These are phyloP conservation scores for Didymodactylos carnosus DNA, from an alignment of 2,888 invertebrate genomes.

Conservation along the genomic window DNA sequence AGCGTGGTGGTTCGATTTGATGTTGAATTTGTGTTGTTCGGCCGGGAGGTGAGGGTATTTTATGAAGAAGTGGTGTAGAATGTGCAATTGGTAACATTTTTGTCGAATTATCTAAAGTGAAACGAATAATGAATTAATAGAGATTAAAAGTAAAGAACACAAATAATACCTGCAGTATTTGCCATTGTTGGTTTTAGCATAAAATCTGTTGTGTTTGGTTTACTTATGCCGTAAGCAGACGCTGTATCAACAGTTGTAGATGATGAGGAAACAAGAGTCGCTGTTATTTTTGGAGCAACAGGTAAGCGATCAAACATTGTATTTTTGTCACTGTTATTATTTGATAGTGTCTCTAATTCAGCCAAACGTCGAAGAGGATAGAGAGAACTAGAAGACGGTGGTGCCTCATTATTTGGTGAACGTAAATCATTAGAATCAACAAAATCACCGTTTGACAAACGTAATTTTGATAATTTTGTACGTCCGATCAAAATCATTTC, in stretches of 20 bases:
- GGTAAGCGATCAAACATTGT: no score
- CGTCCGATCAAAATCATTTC: neutral
- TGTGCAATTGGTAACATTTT: neutral
- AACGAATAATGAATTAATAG: neutral
- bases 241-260: neutral
- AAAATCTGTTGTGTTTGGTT: no score
- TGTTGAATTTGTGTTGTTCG: neutral
- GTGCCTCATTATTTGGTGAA: neutral
- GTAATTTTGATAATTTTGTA: neutral
- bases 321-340: neutral
- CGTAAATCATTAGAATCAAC: no score
- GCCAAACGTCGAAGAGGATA: neutral
- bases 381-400: neutral
- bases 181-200: no score
- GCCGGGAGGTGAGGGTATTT: neutral
- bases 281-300: neutral
- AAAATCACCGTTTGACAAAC: neutral
- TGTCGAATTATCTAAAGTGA: neutral
- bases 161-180: no score
- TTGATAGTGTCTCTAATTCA: neutral
- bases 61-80: neutral
- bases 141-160: no score
- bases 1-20: neutral
- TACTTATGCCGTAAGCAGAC: neutral
- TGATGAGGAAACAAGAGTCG: neutral